Conservation (phyloP, 2,113 vertebrate genomes). For the Gobio gobio region DNA sequence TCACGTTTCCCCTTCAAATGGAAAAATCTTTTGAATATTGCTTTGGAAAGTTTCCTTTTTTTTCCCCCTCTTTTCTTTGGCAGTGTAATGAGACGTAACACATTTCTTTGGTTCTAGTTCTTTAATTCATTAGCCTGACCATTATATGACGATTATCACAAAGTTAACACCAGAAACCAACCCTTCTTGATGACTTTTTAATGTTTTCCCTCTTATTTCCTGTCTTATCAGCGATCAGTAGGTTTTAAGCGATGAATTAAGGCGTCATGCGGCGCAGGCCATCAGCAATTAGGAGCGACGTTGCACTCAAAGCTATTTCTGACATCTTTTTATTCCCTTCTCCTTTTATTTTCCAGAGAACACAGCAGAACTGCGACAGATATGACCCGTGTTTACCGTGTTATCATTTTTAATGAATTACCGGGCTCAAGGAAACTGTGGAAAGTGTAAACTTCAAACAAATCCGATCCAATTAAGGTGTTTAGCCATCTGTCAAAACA, state of each 20-base stretch:
- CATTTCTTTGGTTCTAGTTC: slow-evolving; percentile 52
- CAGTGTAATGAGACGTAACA: slow-evolving; percentile 56
- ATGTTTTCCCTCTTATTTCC: slow-evolving; percentile 41
- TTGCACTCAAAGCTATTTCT: slow-evolving; percentile 36
- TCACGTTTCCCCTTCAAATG: slow-evolving; percentile 31
- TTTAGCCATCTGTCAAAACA: slow-evolving; percentile 58
- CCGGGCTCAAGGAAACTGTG: slow-evolving; percentile 18
- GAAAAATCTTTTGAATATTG: slow-evolving; percentile 29
- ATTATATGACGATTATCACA: slow-evolving; percentile 60
- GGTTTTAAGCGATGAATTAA: slow-evolving; percentile 43
- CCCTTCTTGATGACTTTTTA: slow-evolving; percentile 61
- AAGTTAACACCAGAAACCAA: slow-evolving; percentile 53
- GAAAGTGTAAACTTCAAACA: slow-evolving; percentile 46
- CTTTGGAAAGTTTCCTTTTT: slow-evolving; percentile 36
- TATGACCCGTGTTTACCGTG: slow-evolving; percentile 34
- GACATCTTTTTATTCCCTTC: slow-evolving; percentile 25
- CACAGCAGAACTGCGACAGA: slow-evolving; percentile 13
- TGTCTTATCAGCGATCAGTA: slow-evolving; percentile 37
- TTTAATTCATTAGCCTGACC: slow-evolving; percentile 61
- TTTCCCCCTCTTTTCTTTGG: slow-evolving; percentile 25
- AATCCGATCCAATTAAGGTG: slow-evolving; percentile 52
- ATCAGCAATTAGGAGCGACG: slow-evolving; percentile 49
- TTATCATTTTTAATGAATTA: slow-evolving; percentile 43
- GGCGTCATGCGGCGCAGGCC: slow-evolving; percentile 13
- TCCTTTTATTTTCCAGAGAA: slow-evolving; percentile 29